Evolutionary conservation across 2,797 vertebrate genomes (phyloP).

Genomic region (Helostoma temminkii): DNA sequence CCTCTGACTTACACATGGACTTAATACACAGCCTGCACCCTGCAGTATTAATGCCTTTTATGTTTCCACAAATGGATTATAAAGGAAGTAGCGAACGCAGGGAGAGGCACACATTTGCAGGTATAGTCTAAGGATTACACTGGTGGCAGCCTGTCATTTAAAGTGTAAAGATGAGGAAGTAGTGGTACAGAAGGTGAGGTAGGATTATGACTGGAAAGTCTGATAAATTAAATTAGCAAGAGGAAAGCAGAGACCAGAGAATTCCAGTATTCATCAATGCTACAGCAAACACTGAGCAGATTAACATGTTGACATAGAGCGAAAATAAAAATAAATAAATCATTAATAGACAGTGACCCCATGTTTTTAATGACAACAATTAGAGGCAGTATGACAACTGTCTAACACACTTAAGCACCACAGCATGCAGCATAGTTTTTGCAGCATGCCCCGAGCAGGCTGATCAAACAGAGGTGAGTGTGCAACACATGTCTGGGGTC

Average conservation of each 20-base stretch:
- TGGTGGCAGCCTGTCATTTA: constrained; percentile 15
- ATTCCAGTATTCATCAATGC: neutral
- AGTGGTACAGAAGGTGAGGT: neutral
- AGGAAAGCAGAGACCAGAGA: neutral
- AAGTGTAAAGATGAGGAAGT: constrained; percentile 3
- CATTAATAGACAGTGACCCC: neutral
- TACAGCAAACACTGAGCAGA: neutral
- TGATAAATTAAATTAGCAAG: constrained; percentile 33
- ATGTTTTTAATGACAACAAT: neutral
- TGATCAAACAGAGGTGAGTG: constrained; percentile 55
- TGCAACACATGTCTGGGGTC: constrained; percentile 70
- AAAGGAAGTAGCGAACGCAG: neutral
- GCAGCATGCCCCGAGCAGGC: constrained; percentile 17
- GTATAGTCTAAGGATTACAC: constrained; percentile 23
- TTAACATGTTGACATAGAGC: neutral
- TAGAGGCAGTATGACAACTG: neutral
- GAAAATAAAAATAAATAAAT: neutral
- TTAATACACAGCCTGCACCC: neutral
- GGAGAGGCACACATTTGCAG: constrained; percentile 7
- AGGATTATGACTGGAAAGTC: constrained; percentile 47
- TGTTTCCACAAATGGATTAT: neutral
- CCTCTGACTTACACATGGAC: neutral
- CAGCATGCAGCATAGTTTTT: constrained; percentile 16
- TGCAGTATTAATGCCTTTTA: neutral
- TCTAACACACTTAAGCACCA: too few relatives aligned